Evolutionary conservation across 2,888 invertebrate genomes (phyloP).

Genomic region (Cephus sareptanus): DNA sequence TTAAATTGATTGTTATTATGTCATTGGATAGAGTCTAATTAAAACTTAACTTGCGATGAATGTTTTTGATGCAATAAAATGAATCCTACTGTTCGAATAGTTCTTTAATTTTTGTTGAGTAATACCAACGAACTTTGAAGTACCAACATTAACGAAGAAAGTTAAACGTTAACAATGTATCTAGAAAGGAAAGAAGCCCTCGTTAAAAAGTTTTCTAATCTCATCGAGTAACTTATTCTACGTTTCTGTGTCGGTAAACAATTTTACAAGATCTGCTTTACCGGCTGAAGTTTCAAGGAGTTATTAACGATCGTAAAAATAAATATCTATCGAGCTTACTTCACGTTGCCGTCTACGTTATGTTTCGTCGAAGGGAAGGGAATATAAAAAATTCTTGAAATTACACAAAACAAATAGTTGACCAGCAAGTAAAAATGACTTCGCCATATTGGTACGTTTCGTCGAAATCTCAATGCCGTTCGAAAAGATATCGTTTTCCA

Average conservation of each 20-base stretch:
- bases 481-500: constrained; percentile 50
- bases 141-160: neutral
- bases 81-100: too few species aligned
- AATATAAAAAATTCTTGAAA: neutral
- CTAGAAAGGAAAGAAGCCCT: neutral
- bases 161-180: neutral
- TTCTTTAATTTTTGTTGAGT: neutral
- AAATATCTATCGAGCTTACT: neutral
- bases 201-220: neutral
- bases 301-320: neutral
- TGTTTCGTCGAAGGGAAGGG: too few species aligned
- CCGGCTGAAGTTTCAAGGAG: neutral
- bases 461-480: constrained; percentile 18
- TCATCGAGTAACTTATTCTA: neutral
- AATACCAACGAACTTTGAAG: neutral
- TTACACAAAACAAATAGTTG: neutral
- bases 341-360: neutral
- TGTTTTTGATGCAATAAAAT: neutral
- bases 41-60: neutral
- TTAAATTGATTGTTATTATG: neutral
- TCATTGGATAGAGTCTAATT: neutral
- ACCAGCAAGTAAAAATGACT: constrained; percentile 15
- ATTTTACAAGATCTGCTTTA: neutral
- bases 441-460: constrained; percentile 22
- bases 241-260: neutral